These are phyloP conservation scores for Drosophila pachea DNA, from an alignment of 1,140 invertebrate genomes.

Conservation along the genomic window DNA sequence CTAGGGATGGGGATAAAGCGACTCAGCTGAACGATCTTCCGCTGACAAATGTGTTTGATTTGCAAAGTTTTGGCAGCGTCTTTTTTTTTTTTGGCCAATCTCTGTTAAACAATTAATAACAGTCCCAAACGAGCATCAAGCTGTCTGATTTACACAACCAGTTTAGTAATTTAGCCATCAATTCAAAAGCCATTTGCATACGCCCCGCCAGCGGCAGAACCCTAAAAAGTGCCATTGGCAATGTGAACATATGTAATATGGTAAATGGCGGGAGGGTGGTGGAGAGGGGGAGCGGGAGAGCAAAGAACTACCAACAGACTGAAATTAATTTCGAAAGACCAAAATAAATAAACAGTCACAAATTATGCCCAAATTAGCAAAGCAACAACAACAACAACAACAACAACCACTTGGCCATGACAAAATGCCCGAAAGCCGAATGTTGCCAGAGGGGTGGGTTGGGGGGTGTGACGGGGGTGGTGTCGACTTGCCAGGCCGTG, in stretches of 20 bases:
- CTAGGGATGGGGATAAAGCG: not conserved
- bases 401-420: conserved; percentile 59
- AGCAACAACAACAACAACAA: conserved; percentile 53
- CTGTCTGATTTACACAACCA: conserved; percentile 23
- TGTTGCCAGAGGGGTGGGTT: not conserved
- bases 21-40: no score
- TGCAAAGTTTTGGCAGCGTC: no score
- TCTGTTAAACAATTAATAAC: not conserved
- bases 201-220: not conserved
- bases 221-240: conserved; percentile 16
- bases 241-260: conserved; percentile 74
- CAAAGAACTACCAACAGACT: conserved; percentile 34
- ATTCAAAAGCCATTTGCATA: conserved; percentile 41
- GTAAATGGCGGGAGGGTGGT: no score
- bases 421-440: conserved; percentile 29
- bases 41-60: no score
- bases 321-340: conserved; percentile 66
- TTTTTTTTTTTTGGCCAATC: no score
- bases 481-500: conserved; percentile 41
- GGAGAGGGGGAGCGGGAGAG: no score
- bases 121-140: conserved; percentile 10
- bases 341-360: conserved; percentile 77
- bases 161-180: conserved; percentile 47
- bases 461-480: not conserved
- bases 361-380: conserved; percentile 79